Conservation (phyloP, 92 coral and sea anemone species). For the Virgularia gustaviana region DNA sequence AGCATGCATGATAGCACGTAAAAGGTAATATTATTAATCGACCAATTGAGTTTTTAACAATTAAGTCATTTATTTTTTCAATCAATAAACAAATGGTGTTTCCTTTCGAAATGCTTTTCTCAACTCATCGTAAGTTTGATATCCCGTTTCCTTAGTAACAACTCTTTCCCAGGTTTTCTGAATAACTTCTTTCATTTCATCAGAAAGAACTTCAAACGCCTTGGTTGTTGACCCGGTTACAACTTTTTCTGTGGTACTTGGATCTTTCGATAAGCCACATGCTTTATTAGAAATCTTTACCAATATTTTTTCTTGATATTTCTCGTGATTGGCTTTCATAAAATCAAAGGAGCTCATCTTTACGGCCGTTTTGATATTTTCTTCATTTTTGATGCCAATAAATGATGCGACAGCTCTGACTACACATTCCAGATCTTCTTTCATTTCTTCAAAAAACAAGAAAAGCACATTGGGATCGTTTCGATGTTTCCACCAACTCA, state of each 20-base stretch:
- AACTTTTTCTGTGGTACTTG: not conserved
- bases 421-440: slow-evolving; percentile 30
- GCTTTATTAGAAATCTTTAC: not conserved
- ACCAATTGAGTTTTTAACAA: too few species aligned
- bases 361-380: not conserved
- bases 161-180: not conserved
- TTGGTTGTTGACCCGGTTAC: slow-evolving; percentile 2
- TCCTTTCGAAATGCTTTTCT: slow-evolving; percentile 9
- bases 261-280: slow-evolving; percentile 4
- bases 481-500: slow-evolving; percentile 55
- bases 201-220: not conserved
- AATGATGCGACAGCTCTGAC: slow-evolving; percentile 14
- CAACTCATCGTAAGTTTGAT: slow-evolving; percentile 14
- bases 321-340: slow-evolving; percentile 3
- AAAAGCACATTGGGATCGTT: slow-evolving; percentile 43
- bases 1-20: too few species aligned
- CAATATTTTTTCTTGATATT: not conserved
- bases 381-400: slow-evolving; percentile 15
- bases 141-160: slow-evolving; percentile 2
- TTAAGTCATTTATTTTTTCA: too few species aligned
- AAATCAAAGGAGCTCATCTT: slow-evolving; percentile 17
- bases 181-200: not conserved
- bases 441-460: slow-evolving; percentile 55
- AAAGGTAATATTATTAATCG: too few species aligned
- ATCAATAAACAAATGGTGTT: not conserved